phyloP scores from a whole-genome alignment of 2,888 invertebrate genomes.

The Acronicta alni region DNA sequence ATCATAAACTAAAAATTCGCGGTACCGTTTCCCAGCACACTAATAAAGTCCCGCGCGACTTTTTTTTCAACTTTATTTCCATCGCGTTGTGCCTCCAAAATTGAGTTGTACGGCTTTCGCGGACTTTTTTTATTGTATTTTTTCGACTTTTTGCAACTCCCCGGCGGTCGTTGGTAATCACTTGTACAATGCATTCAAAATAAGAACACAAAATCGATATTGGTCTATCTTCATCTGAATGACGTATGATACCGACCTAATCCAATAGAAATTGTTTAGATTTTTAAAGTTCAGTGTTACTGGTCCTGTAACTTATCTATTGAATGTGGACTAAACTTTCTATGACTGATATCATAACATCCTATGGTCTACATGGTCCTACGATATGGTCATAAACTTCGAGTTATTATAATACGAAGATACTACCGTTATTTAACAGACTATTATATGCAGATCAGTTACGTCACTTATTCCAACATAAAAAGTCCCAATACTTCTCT shows the following conservation, averaged over 20 bases:
- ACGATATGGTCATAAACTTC: too few species aligned
- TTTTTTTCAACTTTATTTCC: conserved; percentile 82
- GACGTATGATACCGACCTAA: neutral
- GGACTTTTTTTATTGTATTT: conserved; percentile 63
- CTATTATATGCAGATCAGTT: too few species aligned
- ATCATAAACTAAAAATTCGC: too few species aligned
- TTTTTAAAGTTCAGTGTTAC: too few species aligned
- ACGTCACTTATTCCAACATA: too few species aligned
- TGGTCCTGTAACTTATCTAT: too few species aligned
- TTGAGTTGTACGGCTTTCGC: conserved; percentile 87
- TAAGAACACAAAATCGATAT: neutral
- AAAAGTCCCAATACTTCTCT: conserved; percentile 17
- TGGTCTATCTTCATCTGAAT: neutral
- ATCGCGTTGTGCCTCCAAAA: conserved; percentile 85
- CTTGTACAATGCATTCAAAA: conserved; percentile 59
- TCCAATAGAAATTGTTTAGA: neutral
- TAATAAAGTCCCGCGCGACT: conserved; percentile 71
- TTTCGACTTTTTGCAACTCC: conserved; percentile 76
- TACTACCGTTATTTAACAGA: too few species aligned
- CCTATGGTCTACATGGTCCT: too few species aligned
- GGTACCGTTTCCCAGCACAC: conserved; percentile 60
- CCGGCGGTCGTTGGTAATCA: conserved; percentile 85
- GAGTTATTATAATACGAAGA: too few species aligned
- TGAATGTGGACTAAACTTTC: too few species aligned
- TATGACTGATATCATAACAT: too few species aligned